These are phyloP conservation scores for Microtus agrestis DNA, from an alignment of 2,797 vertebrate genomes.

Conservation along the genomic window DNA sequence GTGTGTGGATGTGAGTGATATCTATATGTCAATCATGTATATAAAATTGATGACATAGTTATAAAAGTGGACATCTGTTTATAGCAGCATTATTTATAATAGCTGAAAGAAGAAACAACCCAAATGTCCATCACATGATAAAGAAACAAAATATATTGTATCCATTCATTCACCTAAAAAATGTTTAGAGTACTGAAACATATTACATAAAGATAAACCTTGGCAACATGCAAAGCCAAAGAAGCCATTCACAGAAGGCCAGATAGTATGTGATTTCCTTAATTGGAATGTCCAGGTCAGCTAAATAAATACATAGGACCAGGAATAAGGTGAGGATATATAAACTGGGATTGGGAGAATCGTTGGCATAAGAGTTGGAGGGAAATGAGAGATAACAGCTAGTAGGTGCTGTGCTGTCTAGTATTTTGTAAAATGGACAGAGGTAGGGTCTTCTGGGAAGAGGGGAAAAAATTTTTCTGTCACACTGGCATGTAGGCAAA, in stretches of 20 bases:
- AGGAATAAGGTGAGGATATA: neutral
- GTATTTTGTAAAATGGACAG: neutral
- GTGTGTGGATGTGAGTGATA: neutral
- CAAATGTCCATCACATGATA: neutral
- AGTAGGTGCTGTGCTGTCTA: neutral
- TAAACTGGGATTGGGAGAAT: neutral
- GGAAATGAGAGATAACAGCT: neutral
- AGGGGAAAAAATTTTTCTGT: neutral
- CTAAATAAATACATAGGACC: neutral
- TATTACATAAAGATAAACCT: neutral
- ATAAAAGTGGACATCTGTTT: neutral
- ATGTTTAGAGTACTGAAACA: neutral
- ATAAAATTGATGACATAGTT: neutral
- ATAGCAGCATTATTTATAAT: neutral
- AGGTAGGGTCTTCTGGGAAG: neutral
- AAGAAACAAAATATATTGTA: neutral
- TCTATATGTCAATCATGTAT: neutral
- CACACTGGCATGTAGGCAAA: neutral
- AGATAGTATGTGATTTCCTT: neutral
- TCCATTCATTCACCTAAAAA: neutral
- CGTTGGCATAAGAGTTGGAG: neutral
- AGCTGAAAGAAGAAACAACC: neutral
- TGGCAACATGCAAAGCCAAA: constrained; percentile 10
- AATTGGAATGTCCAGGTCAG: neutral
- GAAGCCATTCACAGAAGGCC: constrained; percentile 2